Evolutionary conservation across 1,140 invertebrate genomes (phyloP), one percentile per base, ranked within the genome.

Genomic region (Drosophila nikananu): DNA sequence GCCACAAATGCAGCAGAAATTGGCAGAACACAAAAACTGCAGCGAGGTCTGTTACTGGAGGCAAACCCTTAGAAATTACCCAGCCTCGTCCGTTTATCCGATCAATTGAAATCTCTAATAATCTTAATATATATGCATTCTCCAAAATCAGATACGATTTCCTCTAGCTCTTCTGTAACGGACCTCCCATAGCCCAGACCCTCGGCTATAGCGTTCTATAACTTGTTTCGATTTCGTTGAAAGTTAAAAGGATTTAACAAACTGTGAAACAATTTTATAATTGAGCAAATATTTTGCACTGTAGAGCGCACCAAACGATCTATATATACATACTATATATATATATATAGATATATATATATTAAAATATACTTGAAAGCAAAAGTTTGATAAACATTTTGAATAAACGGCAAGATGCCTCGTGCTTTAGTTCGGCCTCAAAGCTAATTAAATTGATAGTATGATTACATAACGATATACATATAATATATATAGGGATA

Each of bases 271-370:
- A 78, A 89, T 89, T 89, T 89, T 89, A 73, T 89, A 83, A 77
- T 77, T 86, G 67, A 76, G 84, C 84, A 89, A 89, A 83, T 89
- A 89, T 87, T 89, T 89, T 89, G 84, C 84, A 89, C 84, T 78
- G 80, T 89, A 89, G 77, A 72, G 77, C 84, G 84, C 84, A 87
- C 84, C 74, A 87, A 81, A 66, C 42, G 39, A 58, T 39, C 46
- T 48, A 51, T 76, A 61, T 49, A 62, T 57, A 51, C 60, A 73
- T 49, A 67, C 52, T 57, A 72, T n/a, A 63, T 58, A 37, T 58
- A 32, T 32, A 32, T n/a, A 25, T 48, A 71, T n/a, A n/a, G 42
- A 57, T 54, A 48, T 49, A 71, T 48, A 57, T 60, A 44, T 35
- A 67, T 55, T 70, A 15, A 59, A 62, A 62, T 44, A 62, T 64